Percentiles rank a stretch among this genome's conserved stretches.
These are phyloP conservation scores for Pinna nobilis DNA, from an alignment of 1,140 invertebrate species.

Conservation along the genomic window DNA sequence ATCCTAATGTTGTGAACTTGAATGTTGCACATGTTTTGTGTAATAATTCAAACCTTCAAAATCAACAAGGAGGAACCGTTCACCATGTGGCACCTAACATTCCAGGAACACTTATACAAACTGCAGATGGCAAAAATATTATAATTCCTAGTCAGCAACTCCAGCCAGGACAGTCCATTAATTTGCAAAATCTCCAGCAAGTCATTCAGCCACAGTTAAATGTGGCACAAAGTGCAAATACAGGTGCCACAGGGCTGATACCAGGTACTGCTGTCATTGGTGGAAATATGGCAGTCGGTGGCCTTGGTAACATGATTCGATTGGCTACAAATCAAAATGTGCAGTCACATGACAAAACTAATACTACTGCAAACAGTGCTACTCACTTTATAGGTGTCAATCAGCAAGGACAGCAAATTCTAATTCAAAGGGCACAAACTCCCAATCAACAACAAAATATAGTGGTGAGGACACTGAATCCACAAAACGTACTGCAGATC, in stretches of 20 bases:
- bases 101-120: constrained; percentile 62
- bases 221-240: constrained; percentile 23
- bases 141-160: constrained; percentile 56
- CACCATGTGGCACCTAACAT: constrained; percentile 42
- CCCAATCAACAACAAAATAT: constrained; percentile 54
- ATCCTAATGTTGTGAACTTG: constrained; percentile 67
- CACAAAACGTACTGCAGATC: constrained; percentile 42
- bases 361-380: constrained; percentile 15
- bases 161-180: constrained; percentile 48
- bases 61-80: constrained; percentile 38
- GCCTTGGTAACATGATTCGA: constrained; percentile 43
- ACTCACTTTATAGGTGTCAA: constrained; percentile 41
- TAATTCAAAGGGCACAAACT: constrained; percentile 54
- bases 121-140: constrained; percentile 60
- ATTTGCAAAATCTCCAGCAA: constrained; percentile 51
- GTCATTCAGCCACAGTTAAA: constrained; percentile 41
- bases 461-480: constrained; percentile 48
- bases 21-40: constrained; percentile 65
- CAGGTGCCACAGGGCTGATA: constrained; percentile 24
- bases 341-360: constrained; percentile 20
- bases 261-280: constrained; percentile 27
- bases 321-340: constrained; percentile 31
- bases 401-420: constrained; percentile 53
- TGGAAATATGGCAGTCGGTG: constrained; percentile 31
- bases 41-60: constrained; percentile 50